Conservation (phyloP, 2,113 vertebrate species). For the Petromus typicus region DNA sequence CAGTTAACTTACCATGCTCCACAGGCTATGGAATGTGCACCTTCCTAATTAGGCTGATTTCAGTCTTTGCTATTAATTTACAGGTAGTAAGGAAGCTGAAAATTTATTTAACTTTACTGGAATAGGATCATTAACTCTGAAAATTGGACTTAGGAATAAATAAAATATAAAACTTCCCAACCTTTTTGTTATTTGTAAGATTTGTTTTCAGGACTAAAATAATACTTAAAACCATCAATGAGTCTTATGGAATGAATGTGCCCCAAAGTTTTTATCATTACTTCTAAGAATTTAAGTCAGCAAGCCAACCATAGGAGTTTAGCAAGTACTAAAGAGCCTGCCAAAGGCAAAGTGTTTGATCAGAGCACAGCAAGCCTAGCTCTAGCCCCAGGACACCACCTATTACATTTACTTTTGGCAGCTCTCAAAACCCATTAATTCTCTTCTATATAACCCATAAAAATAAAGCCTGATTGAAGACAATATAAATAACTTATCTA, state of each 20-base stretch:
- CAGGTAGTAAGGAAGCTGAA: slow-evolving; percentile 51
- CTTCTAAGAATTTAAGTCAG: slow-evolving; percentile 66
- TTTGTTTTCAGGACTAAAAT: slow-evolving; percentile 35
- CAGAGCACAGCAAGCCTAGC: background rate
- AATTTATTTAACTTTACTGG: slow-evolving; percentile 53
- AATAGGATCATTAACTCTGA: slow-evolving; percentile 49
- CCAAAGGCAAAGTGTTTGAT: slow-evolving; percentile 49
- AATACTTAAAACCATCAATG: slow-evolving; percentile 41
- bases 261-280: slow-evolving; percentile 38
- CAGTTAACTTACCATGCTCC: background rate
- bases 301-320: slow-evolving; percentile 31
- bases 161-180: slow-evolving; percentile 6
- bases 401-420: slow-evolving; percentile 55
- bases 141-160: slow-evolving; percentile 56
- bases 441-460: slow-evolving; percentile 36
- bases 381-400: slow-evolving; percentile 21
- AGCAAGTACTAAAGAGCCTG: slow-evolving; percentile 8
- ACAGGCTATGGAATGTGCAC: background rate
- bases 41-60: slow-evolving; percentile 72
- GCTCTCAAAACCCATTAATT: slow-evolving; percentile 40
- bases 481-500: slow-evolving; percentile 47
- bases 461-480: slow-evolving; percentile 39
- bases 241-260: slow-evolving; percentile 19
- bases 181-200: slow-evolving; percentile 44
- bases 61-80: slow-evolving; percentile 59